A percentile compares a stretch with the other conserved stretches of the same genome.
Conservation (phyloP, 2,113 vertebrate species). For the Passerina amoena region DNA sequence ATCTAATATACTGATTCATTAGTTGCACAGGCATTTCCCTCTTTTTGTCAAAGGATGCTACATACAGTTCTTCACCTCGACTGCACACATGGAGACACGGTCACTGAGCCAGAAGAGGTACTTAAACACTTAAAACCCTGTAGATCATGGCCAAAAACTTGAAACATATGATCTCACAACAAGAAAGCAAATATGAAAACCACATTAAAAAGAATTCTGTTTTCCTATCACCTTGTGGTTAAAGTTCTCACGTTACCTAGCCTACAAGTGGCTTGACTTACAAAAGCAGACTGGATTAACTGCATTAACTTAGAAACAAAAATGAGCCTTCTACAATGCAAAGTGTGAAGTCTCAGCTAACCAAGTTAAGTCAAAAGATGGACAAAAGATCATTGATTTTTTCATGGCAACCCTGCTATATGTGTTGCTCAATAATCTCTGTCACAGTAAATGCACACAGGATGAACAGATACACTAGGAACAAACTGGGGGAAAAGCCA, state of each 20-base stretch:
- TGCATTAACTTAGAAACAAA: neutral
- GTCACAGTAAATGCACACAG: neutral
- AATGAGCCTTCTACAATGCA: neutral
- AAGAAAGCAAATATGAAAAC: neutral
- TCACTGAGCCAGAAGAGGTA: neutral
- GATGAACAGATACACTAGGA: neutral
- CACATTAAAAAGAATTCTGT: neutral
- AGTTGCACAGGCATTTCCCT: neutral
- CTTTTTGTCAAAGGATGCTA: neutral
- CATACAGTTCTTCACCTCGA: neutral
- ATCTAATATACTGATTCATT: neutral
- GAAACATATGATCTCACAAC: neutral
- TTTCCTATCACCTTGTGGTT: neutral
- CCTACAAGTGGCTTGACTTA: neutral
- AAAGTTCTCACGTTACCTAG: neutral
- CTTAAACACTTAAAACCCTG: neutral
- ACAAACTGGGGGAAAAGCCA: fast-evolving
- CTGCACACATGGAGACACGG: fast-evolving
- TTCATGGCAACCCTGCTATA: fast-evolving
- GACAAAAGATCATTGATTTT: fast-evolving
- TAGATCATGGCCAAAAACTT: neutral
- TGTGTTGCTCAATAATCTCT: neutral
- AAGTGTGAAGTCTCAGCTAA: neutral
- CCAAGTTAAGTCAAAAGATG: neutral
- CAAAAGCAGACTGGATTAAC: neutral